Percentiles rank a stretch among this genome's conserved stretches.
phyloP scores from a whole-genome alignment of 2,113 vertebrate genomes.

The Saccopteryx bilineata region DNA sequence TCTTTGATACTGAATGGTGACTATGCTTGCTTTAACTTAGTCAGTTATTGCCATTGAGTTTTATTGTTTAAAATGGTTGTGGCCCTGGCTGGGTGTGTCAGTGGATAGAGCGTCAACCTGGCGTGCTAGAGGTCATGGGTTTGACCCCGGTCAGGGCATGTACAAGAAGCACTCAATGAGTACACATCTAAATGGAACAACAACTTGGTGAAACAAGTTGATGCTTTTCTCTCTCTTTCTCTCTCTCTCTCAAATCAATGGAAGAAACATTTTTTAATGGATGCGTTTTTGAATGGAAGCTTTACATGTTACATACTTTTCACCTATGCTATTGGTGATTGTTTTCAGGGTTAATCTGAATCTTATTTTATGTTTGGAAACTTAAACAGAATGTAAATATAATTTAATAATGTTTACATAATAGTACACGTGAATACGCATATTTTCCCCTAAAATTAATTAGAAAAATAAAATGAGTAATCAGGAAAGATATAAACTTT shows the following conservation, averaged over 20 bases:
- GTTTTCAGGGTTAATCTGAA: conserved; percentile 35
- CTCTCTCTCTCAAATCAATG: too few species aligned
- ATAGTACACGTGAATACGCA: background rate
- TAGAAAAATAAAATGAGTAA: conserved; percentile 57
- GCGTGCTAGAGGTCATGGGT: too few species aligned
- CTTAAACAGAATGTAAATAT: background rate
- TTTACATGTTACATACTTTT: conserved; percentile 10
- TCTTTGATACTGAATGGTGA: conserved; percentile 6
- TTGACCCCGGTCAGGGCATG: too few species aligned
- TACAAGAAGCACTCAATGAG: too few species aligned
- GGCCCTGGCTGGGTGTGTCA: too few species aligned
- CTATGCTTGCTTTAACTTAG: conserved; percentile 7
- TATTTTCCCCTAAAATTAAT: conserved; percentile 56
- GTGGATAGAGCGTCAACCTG: too few species aligned
- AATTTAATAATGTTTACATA: background rate
- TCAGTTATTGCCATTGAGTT: conserved; percentile 37
- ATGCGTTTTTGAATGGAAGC: background rate
- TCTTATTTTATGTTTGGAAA: conserved; percentile 60
- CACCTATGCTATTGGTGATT: background rate
- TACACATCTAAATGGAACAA: too few species aligned
- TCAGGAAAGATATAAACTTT: conserved; percentile 62
- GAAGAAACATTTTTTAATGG: too few species aligned
- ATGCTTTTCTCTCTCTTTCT: too few species aligned
- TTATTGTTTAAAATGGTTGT: conserved; percentile 13
- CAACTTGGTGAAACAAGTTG: too few species aligned